These are phyloP conservation scores for Paguma larvata DNA, from an alignment of 2,797 vertebrate genomes.

Conservation along the genomic window DNA sequence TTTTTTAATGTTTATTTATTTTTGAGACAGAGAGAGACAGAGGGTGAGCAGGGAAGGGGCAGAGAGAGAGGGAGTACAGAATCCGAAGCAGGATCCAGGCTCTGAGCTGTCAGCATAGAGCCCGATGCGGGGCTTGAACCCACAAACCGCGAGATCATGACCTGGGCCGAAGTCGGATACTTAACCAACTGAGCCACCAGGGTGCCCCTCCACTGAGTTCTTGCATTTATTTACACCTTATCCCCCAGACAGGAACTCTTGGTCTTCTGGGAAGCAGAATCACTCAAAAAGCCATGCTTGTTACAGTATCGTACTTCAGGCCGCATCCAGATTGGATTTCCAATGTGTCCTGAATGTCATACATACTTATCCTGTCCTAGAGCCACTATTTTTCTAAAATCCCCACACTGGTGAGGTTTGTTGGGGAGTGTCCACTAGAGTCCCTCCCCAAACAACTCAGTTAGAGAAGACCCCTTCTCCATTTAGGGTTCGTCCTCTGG, in stretches of 20 bases:
- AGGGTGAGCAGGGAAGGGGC: no score
- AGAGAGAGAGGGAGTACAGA: no score
- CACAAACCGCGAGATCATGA: no score
- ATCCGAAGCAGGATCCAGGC: no score
- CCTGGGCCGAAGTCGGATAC: no score
- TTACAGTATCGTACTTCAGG: background rate
- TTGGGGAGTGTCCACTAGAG: background rate
- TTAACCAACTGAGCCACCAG: no score
- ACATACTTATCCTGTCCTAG: background rate
- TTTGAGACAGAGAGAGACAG: no score
- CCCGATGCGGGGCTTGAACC: no score
- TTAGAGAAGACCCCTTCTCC: background rate
- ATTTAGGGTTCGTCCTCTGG: background rate
- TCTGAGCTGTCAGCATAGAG: no score
- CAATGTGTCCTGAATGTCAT: background rate
- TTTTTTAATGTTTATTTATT: no score
- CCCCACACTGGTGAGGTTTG: background rate
- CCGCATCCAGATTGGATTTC: background rate
- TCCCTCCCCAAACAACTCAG: background rate
- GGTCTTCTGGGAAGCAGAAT: background rate
- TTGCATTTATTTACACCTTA: background rate
- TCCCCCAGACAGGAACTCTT: background rate
- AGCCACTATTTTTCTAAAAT: background rate
- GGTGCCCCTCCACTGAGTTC: background rate
- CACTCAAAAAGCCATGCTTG: background rate